These are phyloP conservation scores for Griposia aprilina DNA, from an alignment of 2,888 invertebrate species.

Conservation along the genomic window DNA sequence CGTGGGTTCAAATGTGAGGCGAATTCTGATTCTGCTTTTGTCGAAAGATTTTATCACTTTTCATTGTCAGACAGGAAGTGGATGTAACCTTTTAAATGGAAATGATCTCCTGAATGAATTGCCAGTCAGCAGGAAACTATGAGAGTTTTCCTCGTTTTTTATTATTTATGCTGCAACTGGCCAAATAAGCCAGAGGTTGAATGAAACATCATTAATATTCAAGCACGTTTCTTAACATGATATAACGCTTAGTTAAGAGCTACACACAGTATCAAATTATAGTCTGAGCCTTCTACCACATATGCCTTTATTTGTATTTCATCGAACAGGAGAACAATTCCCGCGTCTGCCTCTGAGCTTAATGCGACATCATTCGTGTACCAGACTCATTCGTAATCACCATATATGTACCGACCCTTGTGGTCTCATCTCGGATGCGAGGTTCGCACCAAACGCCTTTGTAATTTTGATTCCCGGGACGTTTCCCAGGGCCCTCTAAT, in stretches of 20 bases:
- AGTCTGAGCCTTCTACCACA: conserved; percentile 16
- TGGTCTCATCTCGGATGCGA: conserved; percentile 77
- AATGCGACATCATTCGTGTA: conserved; percentile 61
- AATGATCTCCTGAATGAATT: not conserved
- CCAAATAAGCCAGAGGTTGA: not conserved
- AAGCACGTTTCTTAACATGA: not conserved
- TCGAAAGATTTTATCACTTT: not conserved
- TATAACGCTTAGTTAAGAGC: conserved; percentile 33
- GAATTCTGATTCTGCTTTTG: not conserved
- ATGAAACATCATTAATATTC: conserved; percentile 15
- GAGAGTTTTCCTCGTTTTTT: not conserved
- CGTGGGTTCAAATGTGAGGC: conserved; percentile 6
- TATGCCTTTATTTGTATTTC: conserved; percentile 51
- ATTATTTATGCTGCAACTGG: not conserved
- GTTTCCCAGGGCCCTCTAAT: conserved; percentile 72
- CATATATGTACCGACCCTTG: conserved; percentile 71
- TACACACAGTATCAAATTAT: conserved; percentile 22
- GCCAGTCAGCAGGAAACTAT: not conserved
- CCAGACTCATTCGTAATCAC: conserved; percentile 76
- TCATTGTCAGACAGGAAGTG: not conserved
- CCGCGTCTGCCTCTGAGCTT: conserved; percentile 29
- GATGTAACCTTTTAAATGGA: not conserved
- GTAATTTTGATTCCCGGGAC: conserved; percentile 77
- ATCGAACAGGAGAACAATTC: conserved; percentile 45
- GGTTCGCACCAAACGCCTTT: conserved; percentile 75